Conservation (phyloP, 2,113 vertebrate genomes). For the Rhinoderma darwinii region DNA sequence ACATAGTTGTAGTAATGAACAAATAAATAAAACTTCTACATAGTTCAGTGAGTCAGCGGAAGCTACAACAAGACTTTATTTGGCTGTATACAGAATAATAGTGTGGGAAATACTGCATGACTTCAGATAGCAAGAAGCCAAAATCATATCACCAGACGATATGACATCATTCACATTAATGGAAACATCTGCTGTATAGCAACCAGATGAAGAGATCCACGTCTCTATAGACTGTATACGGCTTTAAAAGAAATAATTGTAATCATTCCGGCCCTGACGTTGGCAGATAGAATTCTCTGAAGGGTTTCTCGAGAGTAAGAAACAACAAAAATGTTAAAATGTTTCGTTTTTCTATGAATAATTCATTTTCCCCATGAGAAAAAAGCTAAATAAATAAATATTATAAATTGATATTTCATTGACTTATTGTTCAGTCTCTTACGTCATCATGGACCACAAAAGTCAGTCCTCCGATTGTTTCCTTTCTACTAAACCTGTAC, state of each 20-base stretch:
- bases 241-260: constrained; percentile 8
- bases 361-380: too few relatives aligned
- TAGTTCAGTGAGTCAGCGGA: neutral
- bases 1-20: constrained; percentile 4
- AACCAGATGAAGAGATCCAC: constrained; percentile 14
- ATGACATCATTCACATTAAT: constrained; percentile 34
- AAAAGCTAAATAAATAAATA: neutral
- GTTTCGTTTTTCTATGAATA: neutral
- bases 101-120: constrained; percentile 26
- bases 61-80: constrained; percentile 1
- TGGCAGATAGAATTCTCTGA: neutral
- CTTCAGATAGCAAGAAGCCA: constrained; percentile 27
- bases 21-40: neutral
- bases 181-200: constrained; percentile 50
- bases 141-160: constrained; percentile 34
- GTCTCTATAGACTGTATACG: neutral
- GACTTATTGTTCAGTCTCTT: too few relatives aligned
- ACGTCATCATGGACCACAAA: too few relatives aligned
- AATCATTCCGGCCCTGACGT: neutral
- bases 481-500: too few relatives aligned
- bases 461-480: too few relatives aligned
- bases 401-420: too few relatives aligned
- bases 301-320: neutral
- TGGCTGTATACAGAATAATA: constrained; percentile 7
- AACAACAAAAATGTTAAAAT: neutral